Conservation (phyloP, 2,888 invertebrate species). For the Allolobophora icterica region DNA sequence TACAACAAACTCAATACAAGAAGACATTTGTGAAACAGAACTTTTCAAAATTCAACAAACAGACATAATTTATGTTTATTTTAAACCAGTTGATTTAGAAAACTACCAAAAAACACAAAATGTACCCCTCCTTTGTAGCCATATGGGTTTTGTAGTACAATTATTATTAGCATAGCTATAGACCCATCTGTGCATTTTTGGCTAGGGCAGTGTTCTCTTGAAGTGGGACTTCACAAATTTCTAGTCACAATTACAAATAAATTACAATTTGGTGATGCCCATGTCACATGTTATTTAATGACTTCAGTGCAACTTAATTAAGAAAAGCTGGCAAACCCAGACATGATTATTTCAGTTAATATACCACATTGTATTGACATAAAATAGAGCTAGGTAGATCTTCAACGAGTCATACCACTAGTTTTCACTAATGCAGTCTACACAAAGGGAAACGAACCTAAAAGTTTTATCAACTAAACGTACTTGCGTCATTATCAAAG, state of each 20-base stretch:
- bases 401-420: not conserved
- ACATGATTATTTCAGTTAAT: not conserved
- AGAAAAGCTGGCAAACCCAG: not conserved
- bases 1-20: not conserved
- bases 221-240: no score
- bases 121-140: no score
- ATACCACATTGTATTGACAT: not conserved
- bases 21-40: slow-evolving; percentile 17
- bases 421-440: no score
- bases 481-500: not conserved
- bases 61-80: not conserved
- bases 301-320: not conserved
- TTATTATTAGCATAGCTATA: no score
- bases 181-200: no score
- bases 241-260: no score
- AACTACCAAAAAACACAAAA: no score
- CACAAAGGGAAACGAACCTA: not conserved
- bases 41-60: not conserved
- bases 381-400: not conserved
- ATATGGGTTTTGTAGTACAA: not conserved
- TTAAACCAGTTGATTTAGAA: not conserved
- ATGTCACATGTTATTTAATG: not conserved
- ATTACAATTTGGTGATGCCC: no score
- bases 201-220: no score
- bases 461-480: not conserved